Conservation (phyloP, 92 coral and sea anemone species). For the Montipora capitata region DNA sequence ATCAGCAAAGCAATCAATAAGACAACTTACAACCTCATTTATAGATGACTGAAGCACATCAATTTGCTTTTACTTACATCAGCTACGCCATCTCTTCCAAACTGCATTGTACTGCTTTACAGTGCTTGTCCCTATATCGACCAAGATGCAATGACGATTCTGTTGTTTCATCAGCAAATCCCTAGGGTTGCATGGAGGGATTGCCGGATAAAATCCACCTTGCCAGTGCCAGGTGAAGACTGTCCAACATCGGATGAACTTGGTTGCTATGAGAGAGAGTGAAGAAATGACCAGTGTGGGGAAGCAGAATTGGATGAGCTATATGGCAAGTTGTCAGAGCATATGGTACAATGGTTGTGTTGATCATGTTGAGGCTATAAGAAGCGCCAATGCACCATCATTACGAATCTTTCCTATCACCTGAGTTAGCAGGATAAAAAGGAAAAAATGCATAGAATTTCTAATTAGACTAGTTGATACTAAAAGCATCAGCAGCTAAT, state of each 20-base stretch:
- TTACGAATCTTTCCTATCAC: too few relatives aligned
- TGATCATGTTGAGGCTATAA: constrained; percentile 37
- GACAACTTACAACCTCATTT: constrained; percentile 21
- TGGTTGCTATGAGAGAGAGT: constrained; percentile 34
- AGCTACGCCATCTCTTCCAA: constrained; percentile 72
- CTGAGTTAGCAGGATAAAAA: too few relatives aligned
- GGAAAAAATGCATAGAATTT: too few relatives aligned
- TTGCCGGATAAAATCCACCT: constrained; percentile 15
- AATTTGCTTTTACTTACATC: constrained; percentile 35
- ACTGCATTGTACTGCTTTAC: constrained; percentile 57
- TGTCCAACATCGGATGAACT: constrained; percentile 40
- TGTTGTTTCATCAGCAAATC: constrained; percentile 38
- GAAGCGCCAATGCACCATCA: too few relatives aligned
- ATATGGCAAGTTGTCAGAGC: neutral
- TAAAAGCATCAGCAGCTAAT: too few relatives aligned
- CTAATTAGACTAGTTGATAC: too few relatives aligned
- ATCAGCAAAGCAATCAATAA: neutral
- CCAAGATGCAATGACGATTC: constrained; percentile 52
- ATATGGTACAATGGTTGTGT: constrained; percentile 46
- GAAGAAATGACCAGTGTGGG: constrained; percentile 32
- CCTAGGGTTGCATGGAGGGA: constrained; percentile 11
- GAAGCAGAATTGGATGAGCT: constrained; percentile 26
- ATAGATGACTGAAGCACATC: constrained; percentile 57
- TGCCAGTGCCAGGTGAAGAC: constrained; percentile 30
- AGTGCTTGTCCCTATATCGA: constrained; percentile 21